A percentile compares a stretch with the other conserved stretches of the same genome.
These are phyloP conservation scores for Corynorhinus townsendii DNA, from an alignment of 2,113 vertebrate species.

Conservation along the genomic window DNA sequence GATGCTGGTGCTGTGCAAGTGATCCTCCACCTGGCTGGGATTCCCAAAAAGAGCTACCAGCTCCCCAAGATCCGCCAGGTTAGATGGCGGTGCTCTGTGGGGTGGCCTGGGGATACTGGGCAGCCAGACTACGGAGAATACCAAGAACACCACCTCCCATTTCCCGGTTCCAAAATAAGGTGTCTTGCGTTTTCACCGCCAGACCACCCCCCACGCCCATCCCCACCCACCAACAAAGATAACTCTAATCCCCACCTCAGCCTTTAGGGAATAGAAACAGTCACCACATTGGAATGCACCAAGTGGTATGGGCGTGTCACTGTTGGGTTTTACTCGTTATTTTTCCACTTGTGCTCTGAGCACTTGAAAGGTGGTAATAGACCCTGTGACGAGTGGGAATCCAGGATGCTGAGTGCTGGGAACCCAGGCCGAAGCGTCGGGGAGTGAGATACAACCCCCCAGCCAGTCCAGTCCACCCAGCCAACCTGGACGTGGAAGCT, in stretches of 20 bases:
- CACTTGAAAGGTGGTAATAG: neutral
- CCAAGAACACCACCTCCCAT: neutral
- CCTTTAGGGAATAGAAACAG: neutral
- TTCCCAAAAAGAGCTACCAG: too few relatives aligned
- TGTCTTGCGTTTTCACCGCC: neutral
- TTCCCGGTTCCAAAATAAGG: neutral
- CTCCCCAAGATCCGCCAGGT: fast-evolving
- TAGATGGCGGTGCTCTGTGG: neutral
- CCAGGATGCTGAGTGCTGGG: neutral
- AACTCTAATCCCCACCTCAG: neutral
- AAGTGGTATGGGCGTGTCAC: neutral
- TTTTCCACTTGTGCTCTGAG: neutral
- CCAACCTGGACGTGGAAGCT: neutral
- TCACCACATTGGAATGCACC: neutral
- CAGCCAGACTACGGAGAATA: neutral
- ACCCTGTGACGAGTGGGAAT: neutral
- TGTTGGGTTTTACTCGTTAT: neutral
- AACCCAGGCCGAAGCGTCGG: neutral
- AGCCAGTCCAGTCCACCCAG: neutral
- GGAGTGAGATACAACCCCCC: neutral
- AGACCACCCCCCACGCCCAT: neutral
- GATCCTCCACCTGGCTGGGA: fast-evolving
- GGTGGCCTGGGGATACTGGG: neutral
- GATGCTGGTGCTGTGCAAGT: too few relatives aligned
- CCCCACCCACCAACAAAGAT: neutral